These are phyloP conservation scores for Glyptemys insculpta DNA, from an alignment of 2,797 vertebrate genomes.

Conservation along the genomic window DNA sequence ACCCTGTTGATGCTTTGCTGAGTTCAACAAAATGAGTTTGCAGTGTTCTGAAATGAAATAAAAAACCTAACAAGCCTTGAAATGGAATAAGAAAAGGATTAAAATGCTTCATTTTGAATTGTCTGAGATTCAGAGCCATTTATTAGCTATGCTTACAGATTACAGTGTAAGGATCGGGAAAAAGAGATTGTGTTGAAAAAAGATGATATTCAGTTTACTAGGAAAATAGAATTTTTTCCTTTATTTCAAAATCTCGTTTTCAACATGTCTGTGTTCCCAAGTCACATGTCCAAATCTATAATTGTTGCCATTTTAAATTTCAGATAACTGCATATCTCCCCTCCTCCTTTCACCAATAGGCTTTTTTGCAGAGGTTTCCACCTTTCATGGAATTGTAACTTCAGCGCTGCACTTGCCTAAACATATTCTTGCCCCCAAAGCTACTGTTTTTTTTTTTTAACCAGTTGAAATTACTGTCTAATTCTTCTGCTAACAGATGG, in stretches of 20 bases:
- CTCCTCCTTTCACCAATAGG: background rate
- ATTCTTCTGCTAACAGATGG: background rate
- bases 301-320: slow-evolving; percentile 14
- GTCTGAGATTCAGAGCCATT: slow-evolving; percentile 17
- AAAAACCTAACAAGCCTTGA: background rate
- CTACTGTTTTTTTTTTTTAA: background rate
- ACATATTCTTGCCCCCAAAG: background rate
- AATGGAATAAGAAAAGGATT: background rate
- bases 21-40: slow-evolving; percentile 55
- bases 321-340: slow-evolving; percentile 19
- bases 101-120: slow-evolving; percentile 1
- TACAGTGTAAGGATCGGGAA: background rate
- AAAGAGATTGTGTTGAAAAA: background rate
- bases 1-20: slow-evolving; percentile 20
- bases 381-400: slow-evolving; percentile 19
- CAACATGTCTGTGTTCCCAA: background rate
- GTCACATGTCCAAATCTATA: slow-evolving; percentile 25
- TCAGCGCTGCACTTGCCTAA: slow-evolving; percentile 23
- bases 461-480: background rate
- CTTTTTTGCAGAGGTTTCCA: slow-evolving; percentile 2
- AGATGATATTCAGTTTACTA: background rate
- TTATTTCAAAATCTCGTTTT: background rate
- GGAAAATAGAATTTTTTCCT: background rate
- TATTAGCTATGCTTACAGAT: background rate
- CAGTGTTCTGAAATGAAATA: background rate